Evolutionary conservation across 2,113 vertebrate genomes (phyloP).

Genomic region (Vulpes lagopus): DNA sequence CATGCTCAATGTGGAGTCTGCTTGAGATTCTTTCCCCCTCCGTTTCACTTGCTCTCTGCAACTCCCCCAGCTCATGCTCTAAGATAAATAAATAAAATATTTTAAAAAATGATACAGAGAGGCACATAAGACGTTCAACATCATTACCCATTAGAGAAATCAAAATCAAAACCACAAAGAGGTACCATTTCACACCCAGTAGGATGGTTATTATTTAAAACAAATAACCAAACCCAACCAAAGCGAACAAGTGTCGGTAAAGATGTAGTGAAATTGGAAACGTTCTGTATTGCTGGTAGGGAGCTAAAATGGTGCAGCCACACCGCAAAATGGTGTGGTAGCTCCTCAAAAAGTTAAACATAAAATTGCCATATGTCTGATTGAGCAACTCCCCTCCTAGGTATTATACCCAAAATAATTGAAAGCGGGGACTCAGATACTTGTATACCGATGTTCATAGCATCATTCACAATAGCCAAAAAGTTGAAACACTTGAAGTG

Average conservation of each 20-base stretch:
- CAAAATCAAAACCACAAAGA: background rate
- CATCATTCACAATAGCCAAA: background rate
- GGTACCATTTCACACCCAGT: background rate
- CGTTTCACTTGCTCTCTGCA: background rate
- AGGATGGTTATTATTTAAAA: background rate
- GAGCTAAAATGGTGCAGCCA: background rate
- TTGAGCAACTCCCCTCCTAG: background rate
- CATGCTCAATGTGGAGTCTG: background rate
- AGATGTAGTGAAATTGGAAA: background rate
- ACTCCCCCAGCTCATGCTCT: background rate
- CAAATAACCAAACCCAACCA: background rate
- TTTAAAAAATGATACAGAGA: background rate
- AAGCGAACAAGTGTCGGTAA: background rate
- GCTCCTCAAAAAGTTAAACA: background rate
- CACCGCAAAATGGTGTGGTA: background rate
- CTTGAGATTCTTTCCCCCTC: background rate
- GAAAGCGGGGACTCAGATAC: background rate
- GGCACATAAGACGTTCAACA: background rate
- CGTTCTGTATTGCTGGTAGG: rapidly evolving
- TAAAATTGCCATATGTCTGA: background rate
- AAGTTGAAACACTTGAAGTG: background rate
- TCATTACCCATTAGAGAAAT: background rate
- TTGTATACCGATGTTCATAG: background rate
- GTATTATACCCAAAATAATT: background rate
- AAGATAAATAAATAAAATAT: background rate